These are phyloP conservation scores for Dolichomitus sp. DNA, from an alignment of 2,888 invertebrate genomes.

Conservation along the genomic window DNA sequence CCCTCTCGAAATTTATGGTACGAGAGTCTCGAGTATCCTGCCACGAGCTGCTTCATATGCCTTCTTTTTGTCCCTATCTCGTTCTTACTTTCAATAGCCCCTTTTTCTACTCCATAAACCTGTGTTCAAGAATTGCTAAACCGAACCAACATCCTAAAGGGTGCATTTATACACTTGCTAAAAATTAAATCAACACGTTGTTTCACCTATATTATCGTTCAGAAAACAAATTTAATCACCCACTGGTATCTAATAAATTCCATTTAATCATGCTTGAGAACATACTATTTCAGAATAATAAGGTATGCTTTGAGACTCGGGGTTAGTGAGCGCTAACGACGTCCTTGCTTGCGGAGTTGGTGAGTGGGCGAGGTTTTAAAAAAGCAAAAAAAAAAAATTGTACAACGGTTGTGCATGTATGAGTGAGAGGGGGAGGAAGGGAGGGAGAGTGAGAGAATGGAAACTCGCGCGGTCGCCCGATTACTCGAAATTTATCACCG, in stretches of 20 bases:
- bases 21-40: constrained; percentile 70
- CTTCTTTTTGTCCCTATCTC: constrained; percentile 31
- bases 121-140: constrained; percentile 31
- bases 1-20: constrained; percentile 75
- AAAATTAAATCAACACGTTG: constrained; percentile 44
- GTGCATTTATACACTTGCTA: constrained; percentile 43
- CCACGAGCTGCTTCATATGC: constrained; percentile 25
- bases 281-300: constrained; percentile 32
- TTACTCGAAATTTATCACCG: constrained; percentile 66
- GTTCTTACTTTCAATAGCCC: constrained; percentile 26
- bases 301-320: constrained; percentile 32
- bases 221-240: constrained; percentile 13
- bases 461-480: constrained; percentile 64
- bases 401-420: constrained; percentile 17
- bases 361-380: constrained; percentile 36
- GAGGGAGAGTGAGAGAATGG: constrained; percentile 34
- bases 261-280: background rate
- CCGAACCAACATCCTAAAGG: constrained; percentile 20
- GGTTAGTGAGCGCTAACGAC: constrained; percentile 56
- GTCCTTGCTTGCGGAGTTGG: constrained; percentile 15
- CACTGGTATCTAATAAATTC: constrained; percentile 3
- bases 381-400: constrained; percentile 34
- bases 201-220: background rate
- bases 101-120: constrained; percentile 31
- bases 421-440: background rate